These are phyloP conservation scores for Artibeus lituratus DNA, from an alignment of 2,797 vertebrate genomes.

Conservation along the genomic window DNA sequence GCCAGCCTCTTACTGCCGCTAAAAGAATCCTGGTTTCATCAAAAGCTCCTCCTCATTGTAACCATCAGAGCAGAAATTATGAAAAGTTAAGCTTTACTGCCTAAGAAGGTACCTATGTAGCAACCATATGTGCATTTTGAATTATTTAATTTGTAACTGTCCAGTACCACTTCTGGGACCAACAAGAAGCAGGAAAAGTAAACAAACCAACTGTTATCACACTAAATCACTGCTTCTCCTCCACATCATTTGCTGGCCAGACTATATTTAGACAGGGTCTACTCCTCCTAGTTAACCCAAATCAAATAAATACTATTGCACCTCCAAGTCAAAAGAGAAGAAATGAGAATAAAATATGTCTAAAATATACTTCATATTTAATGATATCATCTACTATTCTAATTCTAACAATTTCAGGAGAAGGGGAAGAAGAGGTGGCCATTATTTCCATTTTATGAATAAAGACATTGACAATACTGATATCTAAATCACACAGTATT, in stretches of 20 bases:
- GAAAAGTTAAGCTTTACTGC: not conserved
- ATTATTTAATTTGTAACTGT: slow-evolving; percentile 27
- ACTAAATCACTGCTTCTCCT: not conserved
- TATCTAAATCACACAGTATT: not conserved
- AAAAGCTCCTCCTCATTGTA: not conserved
- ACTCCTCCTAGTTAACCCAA: not conserved
- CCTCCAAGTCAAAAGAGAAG: not conserved
- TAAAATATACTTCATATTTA: not conserved
- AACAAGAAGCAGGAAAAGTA: not conserved
- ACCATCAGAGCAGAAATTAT: not conserved
- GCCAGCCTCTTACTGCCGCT: not conserved
- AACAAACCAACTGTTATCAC: not conserved
- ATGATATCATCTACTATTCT: not conserved
- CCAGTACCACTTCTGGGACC: not conserved
- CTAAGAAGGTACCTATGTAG: not conserved
- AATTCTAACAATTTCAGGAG: not conserved
- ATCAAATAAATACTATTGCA: not conserved
- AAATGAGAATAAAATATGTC: not conserved
- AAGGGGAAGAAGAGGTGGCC: not conserved
- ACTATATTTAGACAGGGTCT: not conserved
- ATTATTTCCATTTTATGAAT: not conserved
- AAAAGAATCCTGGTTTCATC: not conserved
- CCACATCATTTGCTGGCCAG: not conserved
- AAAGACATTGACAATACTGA: not conserved
- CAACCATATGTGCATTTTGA: not conserved